Evolutionary conservation across 2,888 invertebrate genomes (phyloP).

Genomic region (Zygothrica quintamaculata): DNA sequence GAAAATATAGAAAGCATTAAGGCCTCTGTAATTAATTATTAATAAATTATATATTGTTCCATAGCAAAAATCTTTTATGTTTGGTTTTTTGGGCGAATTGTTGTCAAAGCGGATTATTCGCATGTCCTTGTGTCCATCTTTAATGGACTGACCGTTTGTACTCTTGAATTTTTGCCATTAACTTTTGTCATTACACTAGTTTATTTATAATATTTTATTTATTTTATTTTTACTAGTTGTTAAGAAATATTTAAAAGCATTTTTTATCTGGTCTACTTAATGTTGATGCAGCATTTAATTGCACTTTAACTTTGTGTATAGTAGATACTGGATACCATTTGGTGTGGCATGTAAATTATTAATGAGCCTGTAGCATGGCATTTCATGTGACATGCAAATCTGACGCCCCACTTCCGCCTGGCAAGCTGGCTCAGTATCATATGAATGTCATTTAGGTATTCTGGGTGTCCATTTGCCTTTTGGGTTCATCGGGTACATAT

Average conservation of each 20-base stretch:
- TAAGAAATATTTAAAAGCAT: slow-evolving; percentile 69
- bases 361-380: slow-evolving; percentile 51
- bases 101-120: background rate
- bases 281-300: slow-evolving; percentile 63
- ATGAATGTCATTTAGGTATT: slow-evolving; percentile 16
- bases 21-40: too few species aligned
- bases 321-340: slow-evolving; percentile 33
- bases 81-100: too few species aligned
- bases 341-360: slow-evolving; percentile 52
- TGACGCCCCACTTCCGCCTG: slow-evolving; percentile 39
- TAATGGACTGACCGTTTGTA: slow-evolving; percentile 18
- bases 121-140: slow-evolving; percentile 40
- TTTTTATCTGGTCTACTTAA: slow-evolving; percentile 57
- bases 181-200: slow-evolving; percentile 47
- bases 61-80: too few species aligned
- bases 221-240: slow-evolving; percentile 19
- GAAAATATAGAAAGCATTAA: too few species aligned
- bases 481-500: slow-evolving; percentile 14
- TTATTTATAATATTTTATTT: slow-evolving; percentile 43
- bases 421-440: slow-evolving; percentile 8
- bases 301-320: slow-evolving; percentile 55
- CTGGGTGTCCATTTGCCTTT: background rate
- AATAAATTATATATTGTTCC: too few species aligned
- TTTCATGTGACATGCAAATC: slow-evolving; percentile 62
- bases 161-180: slow-evolving; percentile 39